Evolutionary conservation across 2,888 invertebrate genomes (phyloP).

Genomic region (Pocota personata): DNA sequence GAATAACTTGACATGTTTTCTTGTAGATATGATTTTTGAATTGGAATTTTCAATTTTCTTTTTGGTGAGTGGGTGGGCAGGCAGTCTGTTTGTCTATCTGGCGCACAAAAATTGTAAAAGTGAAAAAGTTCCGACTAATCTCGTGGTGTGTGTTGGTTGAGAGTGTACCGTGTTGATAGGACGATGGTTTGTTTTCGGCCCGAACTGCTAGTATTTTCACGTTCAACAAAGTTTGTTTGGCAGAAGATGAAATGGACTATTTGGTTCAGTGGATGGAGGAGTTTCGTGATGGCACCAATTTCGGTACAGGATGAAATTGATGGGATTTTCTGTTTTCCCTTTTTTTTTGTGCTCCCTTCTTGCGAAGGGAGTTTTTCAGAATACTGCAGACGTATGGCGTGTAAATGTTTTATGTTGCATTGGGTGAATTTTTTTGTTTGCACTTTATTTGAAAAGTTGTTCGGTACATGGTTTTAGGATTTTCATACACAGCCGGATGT

Average conservation of each 20-base stretch:
- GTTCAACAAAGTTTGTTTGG: slow-evolving; percentile 53
- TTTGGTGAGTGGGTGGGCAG: slow-evolving; percentile 13
- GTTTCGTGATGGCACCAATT: slow-evolving; percentile 37
- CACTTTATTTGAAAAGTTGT: slow-evolving; percentile 50
- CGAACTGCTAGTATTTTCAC: slow-evolving; percentile 5
- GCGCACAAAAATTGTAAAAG: slow-evolving; percentile 12
- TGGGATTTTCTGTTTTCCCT: slow-evolving; percentile 33
- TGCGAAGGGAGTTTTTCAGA: slow-evolving; percentile 18
- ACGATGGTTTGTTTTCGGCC: not conserved
- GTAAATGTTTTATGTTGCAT: slow-evolving; percentile 38
- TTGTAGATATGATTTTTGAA: slow-evolving; percentile 69
- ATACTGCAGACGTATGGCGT: slow-evolving; percentile 24
- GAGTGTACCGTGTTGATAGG: slow-evolving; percentile 1
- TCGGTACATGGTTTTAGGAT: not conserved
- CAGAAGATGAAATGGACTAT: slow-evolving; percentile 51
- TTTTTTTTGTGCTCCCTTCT: not conserved
- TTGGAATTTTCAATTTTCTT: slow-evolving; percentile 61
- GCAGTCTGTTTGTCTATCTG: not conserved
- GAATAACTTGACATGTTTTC: slow-evolving; percentile 65
- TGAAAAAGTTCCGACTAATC: slow-evolving; percentile 45
- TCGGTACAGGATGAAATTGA: slow-evolving; percentile 51
- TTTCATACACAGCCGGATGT: not conserved
- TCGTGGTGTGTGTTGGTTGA: slow-evolving; percentile 3
- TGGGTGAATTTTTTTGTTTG: slow-evolving; percentile 7
- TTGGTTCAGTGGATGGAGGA: not conserved